Evolutionary conservation across 2,797 vertebrate genomes (phyloP).

Genomic region (Pygocentrus nattereri): DNA sequence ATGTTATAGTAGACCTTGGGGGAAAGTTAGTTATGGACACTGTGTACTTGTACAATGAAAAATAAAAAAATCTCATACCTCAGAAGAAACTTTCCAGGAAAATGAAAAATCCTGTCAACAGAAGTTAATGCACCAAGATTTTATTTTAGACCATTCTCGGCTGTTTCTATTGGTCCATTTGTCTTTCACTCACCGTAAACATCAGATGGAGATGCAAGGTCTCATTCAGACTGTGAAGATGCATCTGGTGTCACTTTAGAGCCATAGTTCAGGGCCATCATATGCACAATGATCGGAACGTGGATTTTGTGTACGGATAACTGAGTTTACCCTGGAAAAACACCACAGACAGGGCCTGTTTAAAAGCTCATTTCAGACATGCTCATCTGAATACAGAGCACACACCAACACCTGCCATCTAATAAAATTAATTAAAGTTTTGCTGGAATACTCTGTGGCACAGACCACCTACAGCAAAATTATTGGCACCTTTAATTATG

Average conservation of each 20-base stretch:
- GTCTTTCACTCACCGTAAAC: too few relatives aligned
- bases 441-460: background rate
- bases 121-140: too few relatives aligned
- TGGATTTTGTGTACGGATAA: constrained; percentile 42
- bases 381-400: background rate
- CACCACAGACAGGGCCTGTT: background rate
- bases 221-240: too few relatives aligned
- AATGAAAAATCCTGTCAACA: too few relatives aligned
- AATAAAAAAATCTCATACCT: too few relatives aligned
- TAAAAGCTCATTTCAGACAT: background rate
- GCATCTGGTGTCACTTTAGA: constrained; percentile 42
- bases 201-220: too few relatives aligned
- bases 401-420: background rate
- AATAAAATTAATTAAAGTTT: background rate
- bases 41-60: too few relatives aligned
- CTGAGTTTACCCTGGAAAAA: constrained; percentile 53
- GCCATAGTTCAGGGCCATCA: constrained; percentile 44
- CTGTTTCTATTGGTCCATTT: too few relatives aligned
- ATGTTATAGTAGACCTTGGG: too few relatives aligned
- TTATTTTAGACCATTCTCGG: too few relatives aligned
- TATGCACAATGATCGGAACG: constrained; percentile 38
- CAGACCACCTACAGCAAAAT: background rate
- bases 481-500: background rate
- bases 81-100: too few relatives aligned
- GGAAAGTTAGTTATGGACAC: too few relatives aligned